phyloP scores from a whole-genome alignment of 2,113 vertebrate genomes.

The Mungos mungo region DNA sequence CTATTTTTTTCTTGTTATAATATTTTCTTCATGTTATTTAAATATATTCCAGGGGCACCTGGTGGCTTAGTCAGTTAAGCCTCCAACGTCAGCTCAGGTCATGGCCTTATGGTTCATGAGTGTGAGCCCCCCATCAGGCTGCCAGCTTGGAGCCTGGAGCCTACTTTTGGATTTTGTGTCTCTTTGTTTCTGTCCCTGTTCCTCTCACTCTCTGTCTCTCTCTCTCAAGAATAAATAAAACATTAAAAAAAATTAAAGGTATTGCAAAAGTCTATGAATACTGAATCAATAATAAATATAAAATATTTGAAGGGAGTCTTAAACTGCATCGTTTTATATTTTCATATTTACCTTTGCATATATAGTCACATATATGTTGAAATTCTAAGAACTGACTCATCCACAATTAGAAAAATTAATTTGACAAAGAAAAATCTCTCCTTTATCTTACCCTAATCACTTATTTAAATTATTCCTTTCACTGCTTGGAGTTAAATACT shows the following conservation, averaged over 20 bases:
- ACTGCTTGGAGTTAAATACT: not conserved
- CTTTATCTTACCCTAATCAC: not conserved
- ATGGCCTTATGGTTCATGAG: too few species aligned
- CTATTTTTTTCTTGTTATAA: not conserved
- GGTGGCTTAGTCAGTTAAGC: too few species aligned
- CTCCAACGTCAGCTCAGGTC: too few species aligned
- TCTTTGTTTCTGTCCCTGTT: too few species aligned
- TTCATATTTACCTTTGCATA: not conserved
- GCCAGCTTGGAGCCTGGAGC: too few species aligned
- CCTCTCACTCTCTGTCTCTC: too few species aligned
- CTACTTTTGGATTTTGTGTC: too few species aligned
- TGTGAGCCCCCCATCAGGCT: too few species aligned
- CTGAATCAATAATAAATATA: not conserved
- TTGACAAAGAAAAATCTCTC: not conserved
- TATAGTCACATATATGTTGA: not conserved
- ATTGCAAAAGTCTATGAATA: not conserved
- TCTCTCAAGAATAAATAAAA: too few species aligned
- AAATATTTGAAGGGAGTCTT: not conserved
- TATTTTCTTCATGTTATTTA: not conserved
- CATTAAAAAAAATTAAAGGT: not conserved
- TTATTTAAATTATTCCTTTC: not conserved
- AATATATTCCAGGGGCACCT: not conserved
- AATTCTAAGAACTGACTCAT: not conserved
- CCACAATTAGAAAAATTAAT: constrained; percentile 14
- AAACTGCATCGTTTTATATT: not conserved